Conservation (phyloP, 2,888 invertebrate genomes). For the Brachyptera risi region DNA sequence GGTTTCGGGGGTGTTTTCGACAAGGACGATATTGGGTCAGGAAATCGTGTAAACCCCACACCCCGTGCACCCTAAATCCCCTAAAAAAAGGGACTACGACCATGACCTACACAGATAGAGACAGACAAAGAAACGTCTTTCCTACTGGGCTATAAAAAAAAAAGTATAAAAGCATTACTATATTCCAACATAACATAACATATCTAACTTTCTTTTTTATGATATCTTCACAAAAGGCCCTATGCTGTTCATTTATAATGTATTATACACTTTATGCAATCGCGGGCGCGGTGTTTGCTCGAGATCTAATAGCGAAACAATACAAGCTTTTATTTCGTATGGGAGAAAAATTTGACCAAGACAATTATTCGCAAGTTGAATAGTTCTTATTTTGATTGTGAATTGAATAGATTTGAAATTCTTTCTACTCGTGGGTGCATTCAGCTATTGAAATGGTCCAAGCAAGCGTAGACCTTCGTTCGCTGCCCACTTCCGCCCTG, state of each 20-base stretch:
- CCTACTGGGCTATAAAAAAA: constrained; percentile 18
- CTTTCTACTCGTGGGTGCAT: too few species aligned
- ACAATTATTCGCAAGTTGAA: too few species aligned
- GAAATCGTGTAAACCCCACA: constrained; percentile 2
- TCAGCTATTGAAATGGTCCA: too few species aligned
- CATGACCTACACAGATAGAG: constrained; percentile 24
- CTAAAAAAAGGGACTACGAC: background rate
- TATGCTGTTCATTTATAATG: background rate
- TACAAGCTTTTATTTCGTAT: too few species aligned
- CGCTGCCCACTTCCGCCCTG: too few species aligned
- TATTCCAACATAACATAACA: constrained; percentile 10
- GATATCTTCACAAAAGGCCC: background rate
- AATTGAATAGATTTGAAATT: too few species aligned
- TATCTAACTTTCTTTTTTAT: constrained; percentile 23
- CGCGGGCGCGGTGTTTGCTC: background rate
- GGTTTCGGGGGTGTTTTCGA: background rate
- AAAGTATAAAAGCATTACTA: constrained; percentile 11
- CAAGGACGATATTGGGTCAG: constrained; percentile 4
- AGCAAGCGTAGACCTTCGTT: too few species aligned
- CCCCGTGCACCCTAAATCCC: constrained; percentile 2
- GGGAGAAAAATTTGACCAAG: too few species aligned
- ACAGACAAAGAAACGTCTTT: constrained; percentile 18
- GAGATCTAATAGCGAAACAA: too few species aligned
- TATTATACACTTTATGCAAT: too few species aligned
- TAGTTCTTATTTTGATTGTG: too few species aligned